phyloP scores from a whole-genome alignment of 30 jellyfish, hydroid and myxozoan genomes.

The Catostylus mosaicus region DNA sequence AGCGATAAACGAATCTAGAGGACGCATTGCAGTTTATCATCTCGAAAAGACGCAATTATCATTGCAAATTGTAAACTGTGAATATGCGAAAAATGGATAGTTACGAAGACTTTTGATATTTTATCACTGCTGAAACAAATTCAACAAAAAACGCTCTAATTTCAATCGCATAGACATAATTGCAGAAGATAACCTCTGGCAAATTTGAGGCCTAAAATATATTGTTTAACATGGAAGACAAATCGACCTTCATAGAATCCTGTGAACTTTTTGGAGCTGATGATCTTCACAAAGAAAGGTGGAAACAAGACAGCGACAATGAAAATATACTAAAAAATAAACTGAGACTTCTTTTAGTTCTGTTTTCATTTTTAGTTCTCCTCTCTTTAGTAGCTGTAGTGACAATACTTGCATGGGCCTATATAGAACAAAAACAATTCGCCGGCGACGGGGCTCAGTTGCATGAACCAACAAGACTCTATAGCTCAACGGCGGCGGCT shows the following conservation, averaged over 20 bases:
- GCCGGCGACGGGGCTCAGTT: slow-evolving; percentile 26
- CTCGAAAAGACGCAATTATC: too few relatives aligned
- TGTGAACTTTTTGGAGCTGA: slow-evolving; percentile 9
- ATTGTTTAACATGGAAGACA: slow-evolving; percentile 29
- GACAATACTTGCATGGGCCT: slow-evolving; percentile 73
- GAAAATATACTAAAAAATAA: slow-evolving; percentile 31
- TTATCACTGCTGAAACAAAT: too few relatives aligned
- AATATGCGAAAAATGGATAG: too few relatives aligned
- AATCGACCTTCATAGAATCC: slow-evolving; percentile 18
- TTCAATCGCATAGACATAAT: too few relatives aligned
- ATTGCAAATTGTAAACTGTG: too few relatives aligned
- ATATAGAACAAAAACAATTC: slow-evolving; percentile 38
- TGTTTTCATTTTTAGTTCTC: slow-evolving; percentile 29
- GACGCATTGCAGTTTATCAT: too few relatives aligned
- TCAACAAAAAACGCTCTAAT: too few relatives aligned
- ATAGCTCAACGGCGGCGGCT: slow-evolving; percentile 33
- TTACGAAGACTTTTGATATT: too few relatives aligned
- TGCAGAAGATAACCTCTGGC: too few relatives aligned
- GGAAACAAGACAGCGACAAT: slow-evolving; percentile 9
- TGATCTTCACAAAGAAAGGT: slow-evolving; percentile 12
- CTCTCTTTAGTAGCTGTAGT: slow-evolving; percentile 53
- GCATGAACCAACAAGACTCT: slow-evolving; percentile 64
- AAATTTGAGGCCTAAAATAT: too few relatives aligned
- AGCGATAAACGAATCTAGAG: too few relatives aligned
- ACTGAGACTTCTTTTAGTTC: slow-evolving; percentile 34